Base-by-base conservation (phyloP, 2,888 invertebrate genomes). In the Drosophila pseudotalamancana region DNA sequence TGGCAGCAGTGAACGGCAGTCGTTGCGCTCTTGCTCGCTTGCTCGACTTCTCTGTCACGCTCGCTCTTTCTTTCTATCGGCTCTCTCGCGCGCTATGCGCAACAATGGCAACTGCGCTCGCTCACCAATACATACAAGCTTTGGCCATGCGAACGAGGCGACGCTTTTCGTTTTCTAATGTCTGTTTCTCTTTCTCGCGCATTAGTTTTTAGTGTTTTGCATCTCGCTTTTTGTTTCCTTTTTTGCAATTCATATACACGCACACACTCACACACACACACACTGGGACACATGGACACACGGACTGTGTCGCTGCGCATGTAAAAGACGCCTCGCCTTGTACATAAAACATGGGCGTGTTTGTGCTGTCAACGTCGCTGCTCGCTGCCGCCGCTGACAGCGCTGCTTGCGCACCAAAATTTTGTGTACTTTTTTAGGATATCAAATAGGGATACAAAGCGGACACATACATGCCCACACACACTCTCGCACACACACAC, bases 191-290 rank as follows among this genome's bases (percentile, higher is more conserved):
- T 89, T 89, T 89, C 89, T 88, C 61, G 77, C 89, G 83, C 89
- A 85, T 90, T 89, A 89, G 89, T 82, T 89, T 86, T 90, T 90
- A 88, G 88, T 66, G 87, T 86, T 89, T 89, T 89, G 82, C 87
- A 72, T 90, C 88, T 90, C 90, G 74, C 80, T 89, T 90, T 81
- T 89, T 88, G 69, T 70, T 75, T 84, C 76, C 77, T 84, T 89
- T 87, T 81, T 88, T 82, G 63, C 69, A 45, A 39, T 27, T 40
- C 42, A 45, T 54, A 37, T 43, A 67, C 67, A 59, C 55, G 69
- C 62, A 64, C 46, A 57, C 53, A 54, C 14, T 59, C 59, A 40
- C 42, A 57, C 40, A 50, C 27, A 54, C 48, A 29, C 42, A 55
- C 14, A 59, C 45, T 31, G 29, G n/a, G n/a, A n/a, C n/a, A n/a